Percentiles rank a stretch among this genome's conserved stretches.
These are phyloP conservation scores for Ochropleura plecta DNA, from an alignment of 2,888 invertebrate genomes.

Conservation along the genomic window DNA sequence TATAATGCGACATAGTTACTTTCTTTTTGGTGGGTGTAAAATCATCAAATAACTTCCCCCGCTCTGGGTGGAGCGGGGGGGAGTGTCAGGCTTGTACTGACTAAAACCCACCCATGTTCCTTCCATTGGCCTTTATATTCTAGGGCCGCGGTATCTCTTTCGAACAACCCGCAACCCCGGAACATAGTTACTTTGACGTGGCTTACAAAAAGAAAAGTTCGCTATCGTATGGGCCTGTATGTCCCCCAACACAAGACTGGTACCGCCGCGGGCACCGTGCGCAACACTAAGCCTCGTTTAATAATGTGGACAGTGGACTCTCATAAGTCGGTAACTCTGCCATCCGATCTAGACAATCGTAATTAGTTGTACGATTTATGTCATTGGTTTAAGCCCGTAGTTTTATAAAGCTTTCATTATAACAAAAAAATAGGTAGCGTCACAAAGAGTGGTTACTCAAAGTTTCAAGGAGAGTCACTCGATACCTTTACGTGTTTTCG, in stretches of 20 bases:
- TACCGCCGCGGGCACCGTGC: constrained; percentile 73
- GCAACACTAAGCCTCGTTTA: constrained; percentile 74
- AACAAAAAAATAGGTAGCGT: not conserved
- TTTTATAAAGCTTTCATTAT: not conserved
- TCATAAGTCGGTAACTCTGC: constrained; percentile 74
- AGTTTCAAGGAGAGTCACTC: not conserved
- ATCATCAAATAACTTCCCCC: no score
- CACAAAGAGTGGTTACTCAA: no score
- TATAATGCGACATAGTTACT: not conserved
- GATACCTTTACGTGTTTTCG: no score
- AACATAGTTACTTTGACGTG: not conserved
- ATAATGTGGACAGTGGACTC: constrained; percentile 81
- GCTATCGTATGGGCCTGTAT: not conserved
- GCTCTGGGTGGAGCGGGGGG: no score
- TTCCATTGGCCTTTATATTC: no score
- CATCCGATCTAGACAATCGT: constrained; percentile 62
- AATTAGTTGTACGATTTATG: constrained; percentile 53
- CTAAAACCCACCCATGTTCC: no score
- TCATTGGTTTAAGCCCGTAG: no score
- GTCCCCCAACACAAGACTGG: constrained; percentile 56
- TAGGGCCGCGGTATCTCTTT: no score
- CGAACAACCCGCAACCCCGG: no score
- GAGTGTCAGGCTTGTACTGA: no score
- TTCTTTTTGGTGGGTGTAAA: not conserved
- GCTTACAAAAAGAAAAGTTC: not conserved